Conservation (phyloP, 2,113 vertebrate genomes). For the Acanthochromis polyacanthus region DNA sequence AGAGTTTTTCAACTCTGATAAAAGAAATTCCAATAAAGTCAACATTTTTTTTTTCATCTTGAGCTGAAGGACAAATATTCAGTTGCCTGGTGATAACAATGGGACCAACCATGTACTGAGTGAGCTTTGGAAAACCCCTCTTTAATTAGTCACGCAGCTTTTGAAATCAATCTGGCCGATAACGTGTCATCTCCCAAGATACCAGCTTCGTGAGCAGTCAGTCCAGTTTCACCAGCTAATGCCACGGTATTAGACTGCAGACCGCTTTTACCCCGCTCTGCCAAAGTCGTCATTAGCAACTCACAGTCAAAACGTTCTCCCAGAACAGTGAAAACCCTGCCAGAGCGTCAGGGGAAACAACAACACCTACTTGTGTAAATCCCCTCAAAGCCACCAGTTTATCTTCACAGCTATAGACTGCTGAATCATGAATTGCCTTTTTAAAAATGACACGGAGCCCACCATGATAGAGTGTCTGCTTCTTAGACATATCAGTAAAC, state of each 20-base stretch:
- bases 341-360: constrained; percentile 13
- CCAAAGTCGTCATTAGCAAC: constrained; percentile 45
- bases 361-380: constrained; percentile 67
- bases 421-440: constrained; percentile 53
- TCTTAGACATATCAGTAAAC: constrained; percentile 23
- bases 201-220: constrained; percentile 52
- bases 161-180: constrained; percentile 55
- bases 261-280: constrained; percentile 40
- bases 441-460: constrained; percentile 14
- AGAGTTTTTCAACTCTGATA: not conserved
- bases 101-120: constrained; percentile 19
- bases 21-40: not conserved
- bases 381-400: constrained; percentile 62
- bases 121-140: constrained; percentile 59
- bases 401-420: constrained; percentile 55
- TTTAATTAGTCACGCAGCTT: constrained; percentile 58
- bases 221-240: constrained; percentile 46
- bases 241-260: constrained; percentile 61
- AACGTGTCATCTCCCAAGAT: constrained; percentile 51
- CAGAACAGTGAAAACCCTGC: constrained; percentile 30
- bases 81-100: constrained; percentile 19
- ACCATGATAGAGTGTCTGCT: constrained; percentile 13
- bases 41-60: not conserved
- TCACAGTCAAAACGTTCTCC: constrained; percentile 20
- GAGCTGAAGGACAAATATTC: not conserved